Evolutionary conservation across 2,113 vertebrate species (phyloP).

Genomic region (Pimephales promelas): DNA sequence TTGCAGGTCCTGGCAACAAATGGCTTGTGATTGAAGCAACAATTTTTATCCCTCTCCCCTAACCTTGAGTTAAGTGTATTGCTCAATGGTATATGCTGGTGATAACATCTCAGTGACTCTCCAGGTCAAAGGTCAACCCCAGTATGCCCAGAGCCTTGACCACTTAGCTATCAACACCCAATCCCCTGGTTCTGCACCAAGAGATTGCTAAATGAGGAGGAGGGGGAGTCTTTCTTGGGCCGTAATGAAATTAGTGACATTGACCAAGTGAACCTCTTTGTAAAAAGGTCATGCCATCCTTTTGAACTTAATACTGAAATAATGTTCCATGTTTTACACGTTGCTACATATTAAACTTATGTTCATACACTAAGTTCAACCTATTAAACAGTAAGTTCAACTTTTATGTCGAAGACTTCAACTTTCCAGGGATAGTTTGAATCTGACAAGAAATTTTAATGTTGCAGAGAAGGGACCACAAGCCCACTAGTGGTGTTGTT

Average conservation of each 20-base stretch:
- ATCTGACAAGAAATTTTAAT: neutral
- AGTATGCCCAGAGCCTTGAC: neutral
- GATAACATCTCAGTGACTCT: neutral
- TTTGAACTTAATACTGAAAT: neutral
- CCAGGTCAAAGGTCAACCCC: neutral
- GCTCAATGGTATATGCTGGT: neutral
- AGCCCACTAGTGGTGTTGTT: slow-evolving; percentile 15
- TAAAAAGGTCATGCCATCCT: neutral
- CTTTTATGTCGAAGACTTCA: neutral
- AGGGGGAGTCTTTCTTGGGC: no score
- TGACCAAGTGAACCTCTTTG: neutral
- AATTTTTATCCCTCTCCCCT: neutral
- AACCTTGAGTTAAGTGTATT: neutral
- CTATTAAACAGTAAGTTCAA: no score
- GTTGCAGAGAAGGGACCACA: neutral
- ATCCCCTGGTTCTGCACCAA: neutral
- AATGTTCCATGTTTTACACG: neutral
- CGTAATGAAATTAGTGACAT: neutral
- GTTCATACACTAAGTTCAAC: neutral
- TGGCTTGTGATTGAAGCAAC: slow-evolving; percentile 1
- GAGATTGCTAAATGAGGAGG: neutral
- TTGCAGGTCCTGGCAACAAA: slow-evolving; percentile 9
- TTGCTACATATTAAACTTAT: no score
- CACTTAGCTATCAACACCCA: neutral
- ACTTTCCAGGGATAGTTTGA: neutral